Base-by-base conservation (phyloP, 2,888 invertebrate genomes). In the Acronicta leporina region DNA sequence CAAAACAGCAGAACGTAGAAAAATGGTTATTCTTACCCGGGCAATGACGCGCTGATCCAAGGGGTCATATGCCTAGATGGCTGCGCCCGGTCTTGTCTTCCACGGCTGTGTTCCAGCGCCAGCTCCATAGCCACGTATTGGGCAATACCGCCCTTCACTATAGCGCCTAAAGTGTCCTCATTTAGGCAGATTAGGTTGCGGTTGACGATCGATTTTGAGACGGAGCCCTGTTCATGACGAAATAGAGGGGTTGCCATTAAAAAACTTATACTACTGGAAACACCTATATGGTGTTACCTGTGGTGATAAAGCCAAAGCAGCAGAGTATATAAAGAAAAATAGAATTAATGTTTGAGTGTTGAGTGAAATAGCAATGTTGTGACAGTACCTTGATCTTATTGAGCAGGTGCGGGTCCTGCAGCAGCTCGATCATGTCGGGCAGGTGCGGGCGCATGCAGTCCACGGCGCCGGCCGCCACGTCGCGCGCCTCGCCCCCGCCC, bases 151-250 rank as follows among this genome's bases (percentile, higher is more conserved):
- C 99, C 98, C 92, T 99, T 99, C 54, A 99, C 95, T 50, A 98
- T 97, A 0, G 99, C 99, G 0, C 99, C 99, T 27, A 99, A 93
- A 0, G 99, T 99, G 88, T 99, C 99, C 89, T 99, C 99, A 87
- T 99, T 98, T 63, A 98, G 92, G 59, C 98, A 97, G 60, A 94
- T 92, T 30, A 93, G 78, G 74, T 94, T 94, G 25, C 94, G 84
- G 94, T 96, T 88, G 92, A 93, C 94, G 45, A 94, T 91, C 0
- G 94, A 94, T 55, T 93, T 94, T n/a, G 94, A 94, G 0, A 94
- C 94, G 0, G 94, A 94, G 0, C 94, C 94, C 94, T 94, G 81
- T 13, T 44, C 44, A 53, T 33, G 11, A 11, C 11, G 33, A 33
- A 4, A 11, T 11, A 33, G 4, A 33, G 33, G 20, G 20, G 20